These are phyloP conservation scores for Moxostoma hubbsi DNA, from an alignment of 2,797 vertebrate genomes.

Conservation along the genomic window DNA sequence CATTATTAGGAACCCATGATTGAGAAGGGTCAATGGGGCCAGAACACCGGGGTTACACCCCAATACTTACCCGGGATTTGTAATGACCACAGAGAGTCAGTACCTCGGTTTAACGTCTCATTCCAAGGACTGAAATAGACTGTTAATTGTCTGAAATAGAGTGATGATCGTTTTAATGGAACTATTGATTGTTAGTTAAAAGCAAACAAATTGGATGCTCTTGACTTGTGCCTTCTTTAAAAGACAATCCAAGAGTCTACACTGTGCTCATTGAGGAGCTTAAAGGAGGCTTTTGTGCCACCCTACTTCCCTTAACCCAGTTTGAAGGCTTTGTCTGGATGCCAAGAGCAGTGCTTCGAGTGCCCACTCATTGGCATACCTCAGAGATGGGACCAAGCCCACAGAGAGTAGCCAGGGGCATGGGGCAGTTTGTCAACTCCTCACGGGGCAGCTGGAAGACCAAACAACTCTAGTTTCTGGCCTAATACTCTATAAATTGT, in stretches of 20 bases:
- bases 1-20: too few species aligned
- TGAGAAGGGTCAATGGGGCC: too few species aligned
- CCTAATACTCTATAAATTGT: conserved; percentile 68
- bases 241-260: conserved; percentile 70
- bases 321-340: conserved; percentile 68
- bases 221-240: conserved; percentile 72
- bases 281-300: conserved; percentile 76
- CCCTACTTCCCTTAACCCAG: conserved; percentile 67
- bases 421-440: conserved; percentile 48
- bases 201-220: conserved; percentile 73
- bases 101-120: too few species aligned
- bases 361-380: conserved; percentile 65
- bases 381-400: conserved; percentile 59
- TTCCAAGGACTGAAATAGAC: too few species aligned
- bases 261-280: conserved; percentile 75
- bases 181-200: conserved; percentile 72
- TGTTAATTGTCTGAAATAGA: background rate
- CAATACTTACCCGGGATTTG: too few species aligned
- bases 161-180: conserved; percentile 73
- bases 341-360: conserved; percentile 55
- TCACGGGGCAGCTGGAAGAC: conserved; percentile 54
- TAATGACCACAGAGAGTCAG: too few species aligned
- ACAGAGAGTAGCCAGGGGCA: conserved; percentile 50
- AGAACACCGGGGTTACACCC: too few species aligned
- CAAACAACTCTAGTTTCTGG: conserved; percentile 67